Evolutionary conservation across 2,888 invertebrate genomes (phyloP).

Genomic region (Ornithoptera priamus): DNA sequence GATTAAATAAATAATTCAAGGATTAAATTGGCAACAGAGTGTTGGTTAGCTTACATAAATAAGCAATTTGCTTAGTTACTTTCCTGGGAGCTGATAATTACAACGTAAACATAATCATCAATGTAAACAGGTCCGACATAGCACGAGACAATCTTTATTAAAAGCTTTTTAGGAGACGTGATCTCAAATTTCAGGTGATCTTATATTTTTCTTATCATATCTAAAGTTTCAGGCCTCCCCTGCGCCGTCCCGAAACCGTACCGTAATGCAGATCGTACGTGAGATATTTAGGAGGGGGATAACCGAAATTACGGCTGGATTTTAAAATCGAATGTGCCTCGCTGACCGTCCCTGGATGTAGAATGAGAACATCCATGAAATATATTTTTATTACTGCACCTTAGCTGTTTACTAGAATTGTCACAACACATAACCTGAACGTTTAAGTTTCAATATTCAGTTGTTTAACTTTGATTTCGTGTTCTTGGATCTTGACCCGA

Average conservation of each 20-base stretch:
- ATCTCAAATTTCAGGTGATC: slow-evolving; percentile 32
- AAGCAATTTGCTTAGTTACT: neutral
- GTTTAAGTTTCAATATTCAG: neutral
- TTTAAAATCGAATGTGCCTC: slow-evolving; percentile 52
- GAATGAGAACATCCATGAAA: neutral
- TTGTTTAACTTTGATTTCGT: neutral
- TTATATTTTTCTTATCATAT: slow-evolving; percentile 55
- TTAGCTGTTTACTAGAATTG: neutral
- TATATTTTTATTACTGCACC: neutral
- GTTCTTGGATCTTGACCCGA: neutral
- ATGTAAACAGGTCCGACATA: neutral
- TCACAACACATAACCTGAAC: too few species aligned
- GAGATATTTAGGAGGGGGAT: slow-evolving; percentile 59
- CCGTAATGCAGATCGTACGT: slow-evolving; percentile 70
- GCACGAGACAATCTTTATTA: neutral
- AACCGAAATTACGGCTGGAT: slow-evolving; percentile 63
- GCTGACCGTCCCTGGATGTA: slow-evolving; percentile 41
- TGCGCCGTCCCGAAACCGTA: slow-evolving; percentile 56
- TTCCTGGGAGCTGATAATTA: neutral
- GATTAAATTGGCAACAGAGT: too few species aligned
- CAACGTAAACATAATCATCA: neutral
- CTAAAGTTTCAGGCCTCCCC: slow-evolving; percentile 52
- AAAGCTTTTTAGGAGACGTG: slow-evolving; percentile 21
- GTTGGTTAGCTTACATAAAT: neutral
- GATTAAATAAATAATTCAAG: too few species aligned